These are phyloP conservation scores for Muntiacus muntjak DNA, from an alignment of 2,113 vertebrate genomes.

Conservation along the genomic window DNA sequence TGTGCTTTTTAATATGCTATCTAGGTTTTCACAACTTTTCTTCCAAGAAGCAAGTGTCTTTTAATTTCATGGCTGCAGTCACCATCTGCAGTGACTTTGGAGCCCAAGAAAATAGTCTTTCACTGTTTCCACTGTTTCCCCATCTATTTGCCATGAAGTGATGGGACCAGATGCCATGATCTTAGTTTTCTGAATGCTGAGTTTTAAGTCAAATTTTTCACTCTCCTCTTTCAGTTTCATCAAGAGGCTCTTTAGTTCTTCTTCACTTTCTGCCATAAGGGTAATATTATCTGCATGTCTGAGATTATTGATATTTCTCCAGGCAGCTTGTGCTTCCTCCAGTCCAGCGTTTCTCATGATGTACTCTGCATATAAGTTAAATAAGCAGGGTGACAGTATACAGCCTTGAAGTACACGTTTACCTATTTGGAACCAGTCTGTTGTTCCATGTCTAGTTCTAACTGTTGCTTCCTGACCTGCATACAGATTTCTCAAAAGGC, in stretches of 20 bases:
- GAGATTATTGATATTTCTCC: not conserved
- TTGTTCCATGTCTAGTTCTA: not conserved
- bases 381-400: not conserved
- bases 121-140: not conserved
- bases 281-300: not conserved
- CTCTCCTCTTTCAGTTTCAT: not conserved
- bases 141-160: not conserved
- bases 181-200: not conserved
- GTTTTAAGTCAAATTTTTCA: not conserved
- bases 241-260: not conserved
- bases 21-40: not conserved
- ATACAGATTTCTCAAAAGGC: not conserved
- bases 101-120: not conserved
- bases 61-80: not conserved
- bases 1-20: not conserved
- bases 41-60: not conserved
- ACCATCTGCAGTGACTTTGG: not conserved
- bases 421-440: not conserved
- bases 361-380: not conserved
- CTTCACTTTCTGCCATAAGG: not conserved
- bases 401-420: not conserved
- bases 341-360: not conserved
- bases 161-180: not conserved
- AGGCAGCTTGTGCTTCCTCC: not conserved
- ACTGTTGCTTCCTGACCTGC: not conserved